Conservation (phyloP, 2,888 invertebrate species). For the Leptopilina drosophilae region DNA sequence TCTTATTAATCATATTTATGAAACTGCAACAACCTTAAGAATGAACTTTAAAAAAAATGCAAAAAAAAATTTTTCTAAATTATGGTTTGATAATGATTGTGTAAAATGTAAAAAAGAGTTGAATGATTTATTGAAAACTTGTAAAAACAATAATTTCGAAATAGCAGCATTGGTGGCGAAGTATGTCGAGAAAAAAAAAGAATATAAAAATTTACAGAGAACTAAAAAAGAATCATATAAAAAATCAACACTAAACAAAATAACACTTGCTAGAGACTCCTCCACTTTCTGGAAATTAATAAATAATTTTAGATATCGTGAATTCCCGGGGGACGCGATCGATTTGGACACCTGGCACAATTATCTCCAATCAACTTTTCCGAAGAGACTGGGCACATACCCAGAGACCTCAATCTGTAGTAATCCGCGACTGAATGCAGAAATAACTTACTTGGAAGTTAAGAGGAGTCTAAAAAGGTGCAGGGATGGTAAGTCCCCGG, state of each 20-base stretch:
- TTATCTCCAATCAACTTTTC: neutral
- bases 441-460: neutral
- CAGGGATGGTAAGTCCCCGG: neutral
- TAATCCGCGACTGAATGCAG: neutral
- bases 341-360: neutral
- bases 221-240: neutral
- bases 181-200: neutral
- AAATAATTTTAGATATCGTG: neutral
- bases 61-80: neutral
- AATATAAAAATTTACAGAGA: neutral
- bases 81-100: neutral
- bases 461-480: neutral
- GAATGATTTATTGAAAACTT: neutral
- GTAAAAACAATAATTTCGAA: neutral
- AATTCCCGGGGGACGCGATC: neutral
- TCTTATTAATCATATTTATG: neutral
- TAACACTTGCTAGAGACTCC: neutral
- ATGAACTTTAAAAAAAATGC: neutral
- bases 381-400: neutral
- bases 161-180: neutral
- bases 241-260: neutral
- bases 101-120: neutral
- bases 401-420: neutral
- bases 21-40: neutral
- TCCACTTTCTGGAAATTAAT: neutral